These are phyloP conservation scores for Drosophila eohydei DNA, from an alignment of 2,888 invertebrate species.

Conservation along the genomic window DNA sequence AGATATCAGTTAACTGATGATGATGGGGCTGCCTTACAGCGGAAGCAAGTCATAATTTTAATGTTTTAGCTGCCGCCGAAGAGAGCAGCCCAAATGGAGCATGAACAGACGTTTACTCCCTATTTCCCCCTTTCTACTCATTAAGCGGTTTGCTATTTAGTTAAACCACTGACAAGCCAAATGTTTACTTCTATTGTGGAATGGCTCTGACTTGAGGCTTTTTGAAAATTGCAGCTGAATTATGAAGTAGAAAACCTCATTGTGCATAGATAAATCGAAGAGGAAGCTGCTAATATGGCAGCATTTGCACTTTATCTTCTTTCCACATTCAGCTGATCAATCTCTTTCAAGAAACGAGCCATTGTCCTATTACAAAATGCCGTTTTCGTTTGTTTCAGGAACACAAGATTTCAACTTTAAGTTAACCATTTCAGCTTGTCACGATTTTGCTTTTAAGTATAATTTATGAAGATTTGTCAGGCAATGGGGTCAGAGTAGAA, in stretches of 20 bases:
- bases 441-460: conserved; percentile 44
- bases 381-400: neutral
- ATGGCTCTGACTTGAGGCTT: neutral
- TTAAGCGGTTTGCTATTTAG: neutral
- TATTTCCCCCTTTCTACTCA: neutral
- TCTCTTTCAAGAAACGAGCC: neutral
- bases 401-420: neutral
- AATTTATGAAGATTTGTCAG: conserved; percentile 55
- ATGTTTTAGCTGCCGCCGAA: neutral
- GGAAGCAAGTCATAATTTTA: conserved; percentile 13
- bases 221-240: neutral
- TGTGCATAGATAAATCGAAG: neutral
- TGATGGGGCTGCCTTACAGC: neutral
- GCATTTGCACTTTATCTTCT: conserved; percentile 3
- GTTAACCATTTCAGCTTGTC: conserved; percentile 44
- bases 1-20: conserved; percentile 10
- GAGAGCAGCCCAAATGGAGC: neutral
- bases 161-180: neutral
- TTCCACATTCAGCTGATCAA: neutral
- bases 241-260: neutral
- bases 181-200: neutral
- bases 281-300: conserved; percentile 2
- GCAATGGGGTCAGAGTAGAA: conserved; percentile 24
- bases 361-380: conserved; percentile 9
- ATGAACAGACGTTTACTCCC: neutral